Evolutionary conservation across 2,888 invertebrate genomes (phyloP).

Genomic region (Parnassius apollo): DNA sequence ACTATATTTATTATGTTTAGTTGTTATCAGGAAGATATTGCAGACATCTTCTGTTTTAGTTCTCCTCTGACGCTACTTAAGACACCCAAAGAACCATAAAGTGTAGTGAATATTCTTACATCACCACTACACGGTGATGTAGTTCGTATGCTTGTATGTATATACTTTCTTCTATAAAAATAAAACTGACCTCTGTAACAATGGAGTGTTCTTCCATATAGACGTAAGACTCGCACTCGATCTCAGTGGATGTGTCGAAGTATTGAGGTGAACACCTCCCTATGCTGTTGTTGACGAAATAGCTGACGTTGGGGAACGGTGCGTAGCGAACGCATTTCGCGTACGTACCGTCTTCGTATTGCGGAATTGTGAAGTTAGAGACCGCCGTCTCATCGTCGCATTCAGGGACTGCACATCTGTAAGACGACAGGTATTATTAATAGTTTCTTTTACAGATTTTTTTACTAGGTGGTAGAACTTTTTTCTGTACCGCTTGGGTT

Average conservation of each 20-base stretch:
- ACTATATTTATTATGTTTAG: no score
- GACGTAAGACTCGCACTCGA: conserved; percentile 62
- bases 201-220: conserved; percentile 72
- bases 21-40: no score
- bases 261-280: conserved; percentile 52
- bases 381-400: conserved; percentile 51
- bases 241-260: conserved; percentile 59
- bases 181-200: conserved; percentile 63
- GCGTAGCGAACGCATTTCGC: conserved; percentile 66
- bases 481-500: background rate
- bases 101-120: no score
- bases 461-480: background rate
- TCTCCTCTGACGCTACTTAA: no score
- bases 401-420: conserved; percentile 69
- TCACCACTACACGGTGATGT: no score
- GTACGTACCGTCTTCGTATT: conserved; percentile 51
- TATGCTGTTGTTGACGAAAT: conserved; percentile 42
- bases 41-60: no score
- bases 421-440: conserved; percentile 24
- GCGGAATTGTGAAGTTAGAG: conserved; percentile 65
- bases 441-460: background rate
- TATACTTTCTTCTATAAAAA: background rate
- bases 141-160: no score
- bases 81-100: no score
- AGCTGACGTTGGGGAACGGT: conserved; percentile 47